Base-by-base conservation (phyloP, 2,888 invertebrate genomes). In the Dastarcus helophoroides region DNA sequence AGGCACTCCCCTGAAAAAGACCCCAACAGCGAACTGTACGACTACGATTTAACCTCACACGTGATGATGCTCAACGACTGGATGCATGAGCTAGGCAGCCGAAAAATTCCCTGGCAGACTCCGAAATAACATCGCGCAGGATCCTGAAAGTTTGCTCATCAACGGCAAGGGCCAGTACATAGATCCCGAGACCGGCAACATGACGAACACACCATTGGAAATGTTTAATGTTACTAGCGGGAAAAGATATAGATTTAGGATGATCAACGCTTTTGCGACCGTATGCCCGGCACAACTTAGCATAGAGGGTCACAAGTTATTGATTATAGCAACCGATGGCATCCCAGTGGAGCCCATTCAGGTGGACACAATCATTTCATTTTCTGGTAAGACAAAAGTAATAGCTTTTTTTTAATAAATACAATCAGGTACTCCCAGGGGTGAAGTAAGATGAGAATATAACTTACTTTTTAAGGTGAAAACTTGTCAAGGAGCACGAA, bases 201-300 rank as follows among this genome's bases (percentile, higher is more conserved):
- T 81, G 75, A 83, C 82, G 17, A 82, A 82, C 57, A 82, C 82
- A 1, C 82, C 82, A 0, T 59, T 82, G 33, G 82, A 83, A 67
- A 75, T 81, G 26, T 83, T 81, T 60, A 82, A 82, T 3, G 79
- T 83, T 38, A 82, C 82, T 3, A 79, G 80, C 4, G 82, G 81
- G 27, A 73, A 77, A 41, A 70, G 83, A 40, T 85, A 85, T 60
- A 72, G 85, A 44, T 82, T 86, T 68, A 74, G 86, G 48, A 69
- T 84, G 70, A 80, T 85, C 53, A 84, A 83, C 57, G 81, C 85
- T 26, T 81, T 82, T 50, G 80, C 81, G 16, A 77, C 84, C 1
- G 84, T 85, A n/a, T 86, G 85, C 51, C 85, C 85, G 2, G 76
- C 83, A 23, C 83, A 84, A 54, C 67, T 86, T 40, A 84, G 84